Percentiles rank a stretch among this genome's conserved stretches.
phyloP scores from a whole-genome alignment of 2,797 vertebrate genomes.

The Pyrocephalus nanus region DNA sequence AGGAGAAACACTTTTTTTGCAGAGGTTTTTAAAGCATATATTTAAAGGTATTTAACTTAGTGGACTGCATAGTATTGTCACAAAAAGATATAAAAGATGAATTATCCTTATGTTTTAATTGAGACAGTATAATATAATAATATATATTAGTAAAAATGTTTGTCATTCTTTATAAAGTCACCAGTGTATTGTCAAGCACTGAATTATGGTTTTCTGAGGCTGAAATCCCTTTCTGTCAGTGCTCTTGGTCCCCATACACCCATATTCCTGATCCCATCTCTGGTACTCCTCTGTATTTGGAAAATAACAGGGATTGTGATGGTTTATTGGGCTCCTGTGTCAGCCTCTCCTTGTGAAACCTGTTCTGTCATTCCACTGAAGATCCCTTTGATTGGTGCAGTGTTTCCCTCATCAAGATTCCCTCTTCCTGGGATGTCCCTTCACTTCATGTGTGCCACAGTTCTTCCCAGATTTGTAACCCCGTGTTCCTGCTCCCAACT shows the following conservation, averaged over 20 bases:
- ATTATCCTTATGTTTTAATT: neutral
- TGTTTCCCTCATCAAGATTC: fast-evolving
- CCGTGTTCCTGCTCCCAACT: neutral
- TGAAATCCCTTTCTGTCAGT: neutral
- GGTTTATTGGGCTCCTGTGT: neutral
- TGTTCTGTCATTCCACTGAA: neutral
- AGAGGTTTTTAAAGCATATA: neutral
- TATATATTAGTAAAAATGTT: neutral
- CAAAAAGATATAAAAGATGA: neutral
- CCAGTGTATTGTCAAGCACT: neutral
- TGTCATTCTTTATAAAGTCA: fast-evolving
- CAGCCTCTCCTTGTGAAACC: neutral
- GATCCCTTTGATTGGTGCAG: fast-evolving
- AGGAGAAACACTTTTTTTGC: neutral
- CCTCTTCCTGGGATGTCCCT: neutral
- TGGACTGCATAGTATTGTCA: neutral
- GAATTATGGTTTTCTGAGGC: neutral
- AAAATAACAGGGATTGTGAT: fast-evolving
- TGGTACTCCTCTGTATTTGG: fast-evolving
- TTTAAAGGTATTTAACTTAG: neutral
- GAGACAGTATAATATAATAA: no score
- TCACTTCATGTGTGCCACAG: fast-evolving
- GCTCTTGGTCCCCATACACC: neutral
- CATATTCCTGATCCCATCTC: neutral
- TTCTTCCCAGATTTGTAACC: neutral